Evolutionary conservation across 1,140 invertebrate genomes (phyloP), one percentile per base, ranked within the genome.

Genomic region (Dreissena polymorpha): DNA sequence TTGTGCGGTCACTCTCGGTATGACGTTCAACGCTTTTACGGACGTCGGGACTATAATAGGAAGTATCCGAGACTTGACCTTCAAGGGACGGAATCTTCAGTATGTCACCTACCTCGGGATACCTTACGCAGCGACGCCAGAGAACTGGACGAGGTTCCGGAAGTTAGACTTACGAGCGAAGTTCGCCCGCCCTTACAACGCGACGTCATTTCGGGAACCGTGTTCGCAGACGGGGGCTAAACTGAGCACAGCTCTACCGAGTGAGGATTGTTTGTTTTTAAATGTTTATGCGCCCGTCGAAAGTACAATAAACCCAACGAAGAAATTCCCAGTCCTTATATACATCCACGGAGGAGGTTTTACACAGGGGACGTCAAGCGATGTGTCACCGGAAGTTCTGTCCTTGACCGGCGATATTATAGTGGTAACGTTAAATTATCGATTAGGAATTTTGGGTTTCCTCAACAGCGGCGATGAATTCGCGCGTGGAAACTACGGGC

Each of bases 331-430:
- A 27, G 81, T 83, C 3, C 51, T 83, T 23, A 71, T 83, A 51
- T 83, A 83, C 69, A 76, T 83, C 27, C 81, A 83, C 63, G 73
- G 72, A 14, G 81, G 74, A n/a, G 76, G 63, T 60, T 83, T 83
- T 39, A 70, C 60, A 49, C 1, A 50, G 49, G 81, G 81, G 5
- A 12, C 73, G 10, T 21, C 72, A 0, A 55, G 23, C 53, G 67
- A 60, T 16, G 53, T 76, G 12, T 70, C 73, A 23, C 73, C 73
- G 23, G 81, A 83, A 51, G 71, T 71, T 29, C 57, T 83, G 7
- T 18, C 63, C 14, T 12, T 64, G 13, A 27, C 50, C 16, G 55
- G 68, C 21, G 65, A 83, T 53, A 13, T 83, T 10, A 76, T 83
- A 29, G 55, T 83, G 21, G 81, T 83, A 10, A 83, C 81, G 10